Conservation (phyloP, 2,113 vertebrate genomes). For the Psephotus haematonotus region DNA sequence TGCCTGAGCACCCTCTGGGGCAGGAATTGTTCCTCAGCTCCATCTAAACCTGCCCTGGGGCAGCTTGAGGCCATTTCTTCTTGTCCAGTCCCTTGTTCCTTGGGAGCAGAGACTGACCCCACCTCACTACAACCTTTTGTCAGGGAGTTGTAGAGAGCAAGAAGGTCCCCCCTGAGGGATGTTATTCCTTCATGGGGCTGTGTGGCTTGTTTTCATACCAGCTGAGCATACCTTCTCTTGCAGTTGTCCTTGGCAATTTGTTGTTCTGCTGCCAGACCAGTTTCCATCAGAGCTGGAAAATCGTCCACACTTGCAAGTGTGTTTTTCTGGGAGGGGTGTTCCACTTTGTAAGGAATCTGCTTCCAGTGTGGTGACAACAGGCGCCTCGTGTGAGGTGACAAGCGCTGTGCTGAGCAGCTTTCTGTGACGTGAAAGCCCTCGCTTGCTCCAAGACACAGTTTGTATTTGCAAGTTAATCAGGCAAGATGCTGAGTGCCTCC, state of each 20-base stretch:
- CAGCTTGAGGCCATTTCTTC: background rate
- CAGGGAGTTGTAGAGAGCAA: background rate
- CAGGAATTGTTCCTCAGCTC: background rate
- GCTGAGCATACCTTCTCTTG: background rate
- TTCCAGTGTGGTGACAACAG: background rate
- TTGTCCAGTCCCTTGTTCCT: background rate
- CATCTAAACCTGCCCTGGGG: background rate
- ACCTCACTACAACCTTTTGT: background rate
- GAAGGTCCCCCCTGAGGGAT: background rate
- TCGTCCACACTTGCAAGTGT: rapidly evolving
- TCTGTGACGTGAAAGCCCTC: background rate
- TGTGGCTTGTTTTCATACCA: background rate
- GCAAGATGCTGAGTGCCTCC: background rate
- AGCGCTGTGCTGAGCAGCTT: background rate
- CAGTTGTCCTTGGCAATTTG: background rate
- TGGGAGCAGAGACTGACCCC: background rate
- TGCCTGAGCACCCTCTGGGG: background rate
- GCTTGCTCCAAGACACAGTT: background rate
- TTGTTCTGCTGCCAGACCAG: background rate
- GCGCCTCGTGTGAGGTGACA: rapidly evolving
- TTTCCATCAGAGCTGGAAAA: background rate
- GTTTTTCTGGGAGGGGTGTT: background rate
- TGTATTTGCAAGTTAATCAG: background rate
- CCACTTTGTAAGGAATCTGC: background rate
- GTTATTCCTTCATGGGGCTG: background rate